Evolutionary conservation across 1,140 invertebrate genomes (phyloP).

Genomic region (Lycorma delicatula): DNA sequence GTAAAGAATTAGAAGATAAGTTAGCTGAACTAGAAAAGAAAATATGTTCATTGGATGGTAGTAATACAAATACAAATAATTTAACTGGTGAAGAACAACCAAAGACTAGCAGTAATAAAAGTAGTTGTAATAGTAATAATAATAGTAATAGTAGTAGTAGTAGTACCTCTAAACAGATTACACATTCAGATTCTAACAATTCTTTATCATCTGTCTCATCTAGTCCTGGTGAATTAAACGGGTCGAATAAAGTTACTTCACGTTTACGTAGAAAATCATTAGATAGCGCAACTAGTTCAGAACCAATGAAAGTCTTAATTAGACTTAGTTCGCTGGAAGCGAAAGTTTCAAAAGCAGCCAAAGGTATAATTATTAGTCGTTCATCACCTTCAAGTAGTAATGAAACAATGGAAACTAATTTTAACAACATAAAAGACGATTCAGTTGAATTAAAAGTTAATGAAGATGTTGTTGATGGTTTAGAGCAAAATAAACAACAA

Average conservation of each 20-base stretch:
- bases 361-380: constrained; percentile 12
- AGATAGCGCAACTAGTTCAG: constrained; percentile 63
- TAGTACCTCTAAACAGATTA: constrained; percentile 11
- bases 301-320: constrained; percentile 68
- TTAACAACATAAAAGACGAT: too few species aligned
- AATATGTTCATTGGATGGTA: constrained; percentile 53
- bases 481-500: constrained; percentile 3
- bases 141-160: constrained; percentile 29
- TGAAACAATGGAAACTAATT: constrained; percentile 10
- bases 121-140: neutral
- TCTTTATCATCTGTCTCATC: constrained; percentile 41
- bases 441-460: neutral
- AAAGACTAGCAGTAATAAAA: constrained; percentile 9
- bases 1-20: constrained; percentile 76
- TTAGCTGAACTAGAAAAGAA: constrained; percentile 68
- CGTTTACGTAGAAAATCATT: constrained; percentile 56
- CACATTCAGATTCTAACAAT: constrained; percentile 32
- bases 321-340: constrained; percentile 62
- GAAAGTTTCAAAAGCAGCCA: constrained; percentile 52
- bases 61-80: constrained; percentile 15
- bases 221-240: constrained; percentile 39
- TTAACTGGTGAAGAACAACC: constrained; percentile 10
- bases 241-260: constrained; percentile 24
- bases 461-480: constrained; percentile 16
- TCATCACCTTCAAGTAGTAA: constrained; percentile 8